Evolutionary conservation across 2,888 invertebrate species (phyloP).

Genomic region (Drosophila conformis): DNA sequence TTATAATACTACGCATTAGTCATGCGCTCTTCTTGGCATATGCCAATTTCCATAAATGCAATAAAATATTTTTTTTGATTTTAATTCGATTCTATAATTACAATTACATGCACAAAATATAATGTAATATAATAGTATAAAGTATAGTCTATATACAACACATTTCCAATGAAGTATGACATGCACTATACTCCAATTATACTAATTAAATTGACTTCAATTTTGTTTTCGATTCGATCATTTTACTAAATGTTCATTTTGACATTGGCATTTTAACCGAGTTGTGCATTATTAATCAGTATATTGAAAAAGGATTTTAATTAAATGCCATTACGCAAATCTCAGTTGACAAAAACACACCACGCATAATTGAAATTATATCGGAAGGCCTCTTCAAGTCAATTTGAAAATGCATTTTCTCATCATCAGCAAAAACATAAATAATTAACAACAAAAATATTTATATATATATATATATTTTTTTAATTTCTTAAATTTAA

Average conservation of each 20-base stretch:
- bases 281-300: background rate
- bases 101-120: background rate
- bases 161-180: background rate
- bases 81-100: background rate
- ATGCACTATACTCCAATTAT: background rate
- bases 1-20: constrained; percentile 25
- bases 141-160: background rate
- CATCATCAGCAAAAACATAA: background rate
- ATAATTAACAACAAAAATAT: background rate
- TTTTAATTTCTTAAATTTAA: background rate
- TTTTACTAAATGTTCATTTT: background rate
- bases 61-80: constrained; percentile 1
- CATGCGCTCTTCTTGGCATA: constrained; percentile 28
- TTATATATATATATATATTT: background rate
- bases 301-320: background rate
- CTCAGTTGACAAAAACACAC: background rate
- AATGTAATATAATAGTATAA: too few relatives aligned
- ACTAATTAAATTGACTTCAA: background rate
- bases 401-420: background rate
- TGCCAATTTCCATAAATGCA: constrained; percentile 21
- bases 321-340: background rate
- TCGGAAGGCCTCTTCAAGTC: background rate
- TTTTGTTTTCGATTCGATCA: background rate
- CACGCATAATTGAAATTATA: background rate
- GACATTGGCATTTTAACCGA: background rate